phyloP scores from a whole-genome alignment of 2,888 invertebrate genomes.

The Boloria euphrosyne region DNA sequence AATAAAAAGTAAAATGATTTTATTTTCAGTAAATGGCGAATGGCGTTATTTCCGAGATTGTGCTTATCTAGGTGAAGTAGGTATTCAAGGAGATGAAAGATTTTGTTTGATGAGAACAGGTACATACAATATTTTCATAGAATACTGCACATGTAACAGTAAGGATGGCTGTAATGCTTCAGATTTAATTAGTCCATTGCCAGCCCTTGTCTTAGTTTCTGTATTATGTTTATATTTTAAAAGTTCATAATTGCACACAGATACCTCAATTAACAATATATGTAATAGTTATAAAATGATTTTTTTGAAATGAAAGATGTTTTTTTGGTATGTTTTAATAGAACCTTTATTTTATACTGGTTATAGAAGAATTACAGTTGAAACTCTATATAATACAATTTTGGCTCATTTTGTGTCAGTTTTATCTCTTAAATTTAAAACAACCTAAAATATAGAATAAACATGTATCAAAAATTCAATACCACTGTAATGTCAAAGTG shows the following conservation, averaged over 20 bases:
- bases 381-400: no score
- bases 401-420: no score
- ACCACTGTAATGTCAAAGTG: no score
- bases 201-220: conserved; percentile 24
- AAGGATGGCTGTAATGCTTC: conserved; percentile 95
- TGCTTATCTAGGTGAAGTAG: conserved; percentile 94
- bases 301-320: no score
- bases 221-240: conserved; percentile 20
- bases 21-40: conserved; percentile 88
- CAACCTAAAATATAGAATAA: no score
- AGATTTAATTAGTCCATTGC: conserved; percentile 55
- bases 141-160: conserved; percentile 95
- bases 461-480: no score
- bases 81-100: conserved; percentile 93
- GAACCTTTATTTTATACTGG: no score
- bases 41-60: conserved; percentile 95
- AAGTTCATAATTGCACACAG: neutral
- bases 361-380: no score
- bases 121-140: conserved; percentile 96
- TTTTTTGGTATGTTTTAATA: no score
- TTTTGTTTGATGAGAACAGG: conserved; percentile 95
- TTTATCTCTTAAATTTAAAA: no score
- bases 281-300: no score
- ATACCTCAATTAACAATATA: neutral
- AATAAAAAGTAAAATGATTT: neutral